These are phyloP conservation scores for Hyaena hyaena DNA, from an alignment of 2,113 vertebrate genomes.

Conservation along the genomic window DNA sequence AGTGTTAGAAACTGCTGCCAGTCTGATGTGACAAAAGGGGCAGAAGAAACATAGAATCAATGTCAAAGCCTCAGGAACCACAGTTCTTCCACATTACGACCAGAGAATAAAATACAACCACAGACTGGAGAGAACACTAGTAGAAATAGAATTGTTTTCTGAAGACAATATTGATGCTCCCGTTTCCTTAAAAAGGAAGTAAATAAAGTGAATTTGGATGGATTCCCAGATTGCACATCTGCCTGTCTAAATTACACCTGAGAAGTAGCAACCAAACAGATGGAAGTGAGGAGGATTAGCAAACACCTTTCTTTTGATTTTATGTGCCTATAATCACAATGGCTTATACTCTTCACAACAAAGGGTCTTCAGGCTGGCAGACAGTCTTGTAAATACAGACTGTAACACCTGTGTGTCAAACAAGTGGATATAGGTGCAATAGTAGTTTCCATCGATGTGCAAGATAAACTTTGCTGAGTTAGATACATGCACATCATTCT, in stretches of 20 bases:
- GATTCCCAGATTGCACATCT: slow-evolving; percentile 72
- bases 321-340: slow-evolving; percentile 65
- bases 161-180: slow-evolving; percentile 42
- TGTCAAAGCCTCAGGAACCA: neutral
- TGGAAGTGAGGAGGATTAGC: slow-evolving; percentile 39
- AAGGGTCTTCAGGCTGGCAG: slow-evolving; percentile 34
- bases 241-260: slow-evolving; percentile 73
- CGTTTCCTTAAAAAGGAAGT: slow-evolving; percentile 61
- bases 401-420: slow-evolving; percentile 64
- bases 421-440: neutral
- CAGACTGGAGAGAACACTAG: neutral
- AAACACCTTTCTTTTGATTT: slow-evolving; percentile 60
- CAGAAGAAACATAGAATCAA: neutral
- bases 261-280: slow-evolving; percentile 61
- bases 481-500: neutral
- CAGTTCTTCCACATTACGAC: neutral
- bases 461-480: slow-evolving; percentile 23
- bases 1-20: neutral
- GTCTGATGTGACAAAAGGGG: neutral
- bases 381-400: slow-evolving; percentile 34
- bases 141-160: slow-evolving; percentile 58
- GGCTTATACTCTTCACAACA: slow-evolving; percentile 45
- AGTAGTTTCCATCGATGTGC: neutral
- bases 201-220: slow-evolving; percentile 65
- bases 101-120: slow-evolving; percentile 36